phyloP scores from a whole-genome alignment of 2,888 invertebrate genomes.

The Agrochola macilenta region DNA sequence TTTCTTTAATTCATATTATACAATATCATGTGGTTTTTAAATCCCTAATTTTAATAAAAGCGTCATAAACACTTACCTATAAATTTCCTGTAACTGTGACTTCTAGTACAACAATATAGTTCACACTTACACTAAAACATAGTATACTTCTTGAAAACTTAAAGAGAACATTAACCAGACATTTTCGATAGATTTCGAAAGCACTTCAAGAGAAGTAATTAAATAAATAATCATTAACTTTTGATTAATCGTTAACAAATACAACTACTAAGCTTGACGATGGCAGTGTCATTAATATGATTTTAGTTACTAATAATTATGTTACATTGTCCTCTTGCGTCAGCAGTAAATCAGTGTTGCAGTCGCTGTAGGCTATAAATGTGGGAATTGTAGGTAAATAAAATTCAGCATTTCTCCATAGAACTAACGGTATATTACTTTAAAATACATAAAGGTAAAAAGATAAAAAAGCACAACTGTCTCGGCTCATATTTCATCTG shows the following conservation, averaged over 20 bases:
- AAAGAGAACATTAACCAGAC: neutral
- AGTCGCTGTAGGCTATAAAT: too few relatives aligned
- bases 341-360: neutral
- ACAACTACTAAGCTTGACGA: neutral
- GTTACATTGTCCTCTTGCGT: conserved; percentile 12
- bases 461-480: too few relatives aligned
- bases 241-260: neutral
- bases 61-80: neutral
- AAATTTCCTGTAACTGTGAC: too few relatives aligned
- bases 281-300: neutral
- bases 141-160: neutral
- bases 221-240: neutral
- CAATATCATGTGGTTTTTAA: neutral
- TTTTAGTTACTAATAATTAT: neutral
- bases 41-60: neutral
- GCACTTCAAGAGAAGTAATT: neutral
- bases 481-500: too few relatives aligned
- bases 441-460: too few relatives aligned
- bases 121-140: neutral
- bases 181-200: neutral
- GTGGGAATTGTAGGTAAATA: too few relatives aligned
- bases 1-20: too few relatives aligned
- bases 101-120: neutral
- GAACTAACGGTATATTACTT: too few relatives aligned
- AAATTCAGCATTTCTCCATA: too few relatives aligned